Base-by-base conservation (phyloP, 64 coral and sea anemone genomes). In the Montipora capricornis region DNA sequence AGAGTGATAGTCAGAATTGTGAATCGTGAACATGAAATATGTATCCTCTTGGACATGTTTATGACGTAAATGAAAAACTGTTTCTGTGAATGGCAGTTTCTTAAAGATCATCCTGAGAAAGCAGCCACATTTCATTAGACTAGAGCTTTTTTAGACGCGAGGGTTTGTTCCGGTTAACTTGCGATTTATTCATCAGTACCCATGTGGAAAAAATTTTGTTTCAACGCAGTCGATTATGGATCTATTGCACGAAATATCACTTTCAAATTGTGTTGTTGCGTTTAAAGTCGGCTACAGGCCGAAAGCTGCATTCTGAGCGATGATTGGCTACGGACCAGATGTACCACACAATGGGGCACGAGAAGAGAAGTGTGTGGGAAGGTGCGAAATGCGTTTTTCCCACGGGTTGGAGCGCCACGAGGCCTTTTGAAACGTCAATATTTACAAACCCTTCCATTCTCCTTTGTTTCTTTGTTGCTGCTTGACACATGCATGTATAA, bases 341-440 rank as follows among this genome's bases (percentile, higher is more conserved):
- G 82, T 26, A 9, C 3, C 66, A 45, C 62, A 86, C 82, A 86
- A 86, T 71, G 49, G 82, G 49, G 66, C 82, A 86, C 62, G 62
- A 86, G 82, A 86, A 86, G 46, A n/a, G 82, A 50, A 86, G 82
- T 73, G 82, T 86, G 82, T 86, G 82, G 82, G 82, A 86, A 86
- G 82, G 82, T 73, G 44, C 62, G 47, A 86, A 71, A 86, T 73
- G 19, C 82, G 46, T 71, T 73, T 86, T 86, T 86, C 82, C 82
- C 82, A 86, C 82, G 82, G 82, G 82, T 86, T 70, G 70, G 49
- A 86, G 46, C 82, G 44, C 64, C 82, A 86, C 82, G 82, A 86
- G 82, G 82, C 82, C 64, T 71, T 66, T 86, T 17, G 16, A 73
- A 71, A 45, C 82, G 82, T 86, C 82, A 86, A 86, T 86, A 86